Conservation (phyloP, 2,888 invertebrate genomes). For the Corythucha ciliata region DNA sequence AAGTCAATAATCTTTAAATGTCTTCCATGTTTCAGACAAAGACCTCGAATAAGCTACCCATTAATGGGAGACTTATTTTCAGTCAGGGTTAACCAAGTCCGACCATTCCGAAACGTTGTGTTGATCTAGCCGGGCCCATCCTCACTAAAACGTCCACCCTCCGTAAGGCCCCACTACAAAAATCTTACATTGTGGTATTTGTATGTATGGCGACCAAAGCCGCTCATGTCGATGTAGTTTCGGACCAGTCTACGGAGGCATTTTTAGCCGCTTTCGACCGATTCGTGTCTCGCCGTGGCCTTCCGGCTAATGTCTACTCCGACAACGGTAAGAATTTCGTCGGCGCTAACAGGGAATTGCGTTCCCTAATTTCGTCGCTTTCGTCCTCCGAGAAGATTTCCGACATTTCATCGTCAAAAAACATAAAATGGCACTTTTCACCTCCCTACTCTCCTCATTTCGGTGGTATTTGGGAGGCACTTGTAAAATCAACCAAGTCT, state of each 20-base stretch:
- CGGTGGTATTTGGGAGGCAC: constrained; percentile 25
- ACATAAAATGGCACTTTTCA: no score
- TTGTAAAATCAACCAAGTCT: constrained; percentile 16
- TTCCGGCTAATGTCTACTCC: constrained; percentile 35
- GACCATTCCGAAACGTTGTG: constrained; percentile 35
- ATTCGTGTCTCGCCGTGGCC: constrained; percentile 37
- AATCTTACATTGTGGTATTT: constrained; percentile 36
- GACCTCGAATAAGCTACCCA: constrained; percentile 1
- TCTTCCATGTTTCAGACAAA: constrained; percentile 15
- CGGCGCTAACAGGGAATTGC: constrained; percentile 33
- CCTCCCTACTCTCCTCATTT: no score
- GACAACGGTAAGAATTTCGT: constrained; percentile 40
- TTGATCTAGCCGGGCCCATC: constrained; percentile 36
- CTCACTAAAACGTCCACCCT: constrained; percentile 25
- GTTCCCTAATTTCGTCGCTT: no score
- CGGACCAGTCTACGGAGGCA: constrained; percentile 35
- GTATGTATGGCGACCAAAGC: constrained; percentile 36
- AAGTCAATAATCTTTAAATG: constrained; percentile 11
- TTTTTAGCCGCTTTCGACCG: constrained; percentile 38
- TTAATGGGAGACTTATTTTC: constrained; percentile 24
- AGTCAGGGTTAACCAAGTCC: constrained; percentile 12
- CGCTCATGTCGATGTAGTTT: constrained; percentile 38
- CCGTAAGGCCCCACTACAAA: constrained; percentile 28
- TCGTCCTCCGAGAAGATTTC: no score
- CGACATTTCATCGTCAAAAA: no score